phyloP scores from a whole-genome alignment of 2,113 vertebrate genomes.

The Ammodytes marinus region DNA sequence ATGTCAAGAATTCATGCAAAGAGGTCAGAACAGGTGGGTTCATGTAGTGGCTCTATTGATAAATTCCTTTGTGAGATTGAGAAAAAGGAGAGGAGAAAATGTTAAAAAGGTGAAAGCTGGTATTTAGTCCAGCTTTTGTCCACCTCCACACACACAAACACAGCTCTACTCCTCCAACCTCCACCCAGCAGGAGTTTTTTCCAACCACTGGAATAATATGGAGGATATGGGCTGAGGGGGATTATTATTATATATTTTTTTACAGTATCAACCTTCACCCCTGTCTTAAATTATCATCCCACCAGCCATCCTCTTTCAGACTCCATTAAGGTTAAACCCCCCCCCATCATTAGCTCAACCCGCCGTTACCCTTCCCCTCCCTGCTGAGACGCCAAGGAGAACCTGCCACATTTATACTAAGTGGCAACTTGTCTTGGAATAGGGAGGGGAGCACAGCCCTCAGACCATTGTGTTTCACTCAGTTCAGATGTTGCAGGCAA shows the following conservation, averaged over 20 bases:
- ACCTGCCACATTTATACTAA: conserved; percentile 49
- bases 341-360: conserved; percentile 65
- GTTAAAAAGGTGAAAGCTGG: conserved; percentile 60
- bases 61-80: neutral
- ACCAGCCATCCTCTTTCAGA: conserved; percentile 31
- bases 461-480: neutral
- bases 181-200: conserved; percentile 69
- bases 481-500: conserved; percentile 30
- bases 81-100: neutral
- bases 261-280: conserved; percentile 61
- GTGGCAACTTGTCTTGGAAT: conserved; percentile 6
- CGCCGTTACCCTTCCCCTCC: conserved; percentile 71
- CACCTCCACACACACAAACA: conserved; percentile 17
- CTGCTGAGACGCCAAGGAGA: conserved; percentile 73
- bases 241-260: conserved; percentile 28
- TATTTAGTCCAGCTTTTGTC: conserved; percentile 71
- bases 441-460: neutral
- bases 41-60: neutral
- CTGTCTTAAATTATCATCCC: conserved; percentile 69
- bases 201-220: conserved; percentile 45
- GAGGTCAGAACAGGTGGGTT: neutral
- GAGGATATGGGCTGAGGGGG: conserved; percentile 22
- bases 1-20: neutral
- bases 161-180: conserved; percentile 42
- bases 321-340: conserved; percentile 62